Percentiles rank a stretch among this genome's conserved stretches.
These are phyloP conservation scores for Clangula hyemalis DNA, from an alignment of 2,797 vertebrate genomes.

Conservation along the genomic window DNA sequence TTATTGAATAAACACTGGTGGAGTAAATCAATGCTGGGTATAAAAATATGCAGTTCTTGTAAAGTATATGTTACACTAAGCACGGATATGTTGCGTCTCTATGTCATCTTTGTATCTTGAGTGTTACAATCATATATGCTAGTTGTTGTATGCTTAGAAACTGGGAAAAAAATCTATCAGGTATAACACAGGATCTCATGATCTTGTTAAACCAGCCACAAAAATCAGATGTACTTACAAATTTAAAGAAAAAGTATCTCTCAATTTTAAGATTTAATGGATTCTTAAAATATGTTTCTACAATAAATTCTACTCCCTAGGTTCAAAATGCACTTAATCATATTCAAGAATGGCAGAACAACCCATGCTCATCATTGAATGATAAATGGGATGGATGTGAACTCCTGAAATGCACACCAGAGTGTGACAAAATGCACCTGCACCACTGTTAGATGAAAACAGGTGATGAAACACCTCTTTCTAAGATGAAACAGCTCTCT, in stretches of 20 bases:
- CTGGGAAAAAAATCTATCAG: background rate
- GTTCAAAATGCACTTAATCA: slow-evolving; percentile 25
- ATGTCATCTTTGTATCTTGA: background rate
- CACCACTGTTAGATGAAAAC: background rate
- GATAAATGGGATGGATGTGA: background rate
- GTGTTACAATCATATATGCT: background rate
- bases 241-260: background rate
- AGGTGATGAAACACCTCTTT: background rate
- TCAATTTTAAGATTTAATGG: background rate
- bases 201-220: background rate
- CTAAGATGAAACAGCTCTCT: background rate
- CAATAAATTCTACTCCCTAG: background rate
- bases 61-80: background rate
- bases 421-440: slow-evolving; percentile 1
- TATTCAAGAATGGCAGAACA: background rate
- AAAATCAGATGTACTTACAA: background rate
- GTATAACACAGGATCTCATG: background rate
- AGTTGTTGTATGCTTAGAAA: background rate
- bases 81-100: background rate
- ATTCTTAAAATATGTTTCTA: background rate
- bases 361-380: background rate
- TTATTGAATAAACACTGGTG: background rate
- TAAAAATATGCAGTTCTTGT: background rate
- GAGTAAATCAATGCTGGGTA: background rate
- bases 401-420: background rate